Evolutionary conservation across 1,140 invertebrate species (phyloP), one percentile per base, ranked within the genome.

Genomic region (Augochlora pura): DNA sequence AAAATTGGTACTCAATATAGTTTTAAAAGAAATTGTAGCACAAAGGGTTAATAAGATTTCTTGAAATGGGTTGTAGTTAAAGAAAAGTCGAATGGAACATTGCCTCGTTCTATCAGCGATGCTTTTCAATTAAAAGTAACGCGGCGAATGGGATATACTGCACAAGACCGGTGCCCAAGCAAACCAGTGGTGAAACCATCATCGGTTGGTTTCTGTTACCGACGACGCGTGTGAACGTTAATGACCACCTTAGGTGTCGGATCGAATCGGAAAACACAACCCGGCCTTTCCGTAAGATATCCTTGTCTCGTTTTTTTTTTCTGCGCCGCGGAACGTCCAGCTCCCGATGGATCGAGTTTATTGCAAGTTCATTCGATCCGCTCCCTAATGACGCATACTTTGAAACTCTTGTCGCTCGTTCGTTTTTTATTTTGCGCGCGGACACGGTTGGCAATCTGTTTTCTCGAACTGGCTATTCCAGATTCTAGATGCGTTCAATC

Each of bases 251-350:
- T 57, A 39, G 18, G 10, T 65, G 54, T 59, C 49, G 63, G 65
- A 75, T 66, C 63, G 63, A 75, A 67, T 75, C 42, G 46, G 12
- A 67, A 75, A 75, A 75, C 38, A 67, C 63, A 67, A 25, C 32
- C n/a, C 12, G 18, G 49, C 21, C n/a, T 32, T 32, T 12, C n/a
- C 38, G 63, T 23, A n/a, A 57, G 49, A 67, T 23, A 66, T 23
- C 54, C 0, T 23, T 65, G 49, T 52, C 42, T 52, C 5, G 4
- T 32, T 54, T 54, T 70, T n/a, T n/a, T n/a, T n/a, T n/a, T n/a
- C n/a, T 59, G n/a, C 21, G 3, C 2, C 18, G n/a, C 12, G 21
- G 16, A 25, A 18, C 46, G 12, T 27, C 7, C 57, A 59, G 8
- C 66, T 42, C 14, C 14, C 18, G n/a, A 18, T 32, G 2, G 25